Evolutionary conservation across 2,113 vertebrate species (phyloP).

Genomic region (Clarias gariepinus): DNA sequence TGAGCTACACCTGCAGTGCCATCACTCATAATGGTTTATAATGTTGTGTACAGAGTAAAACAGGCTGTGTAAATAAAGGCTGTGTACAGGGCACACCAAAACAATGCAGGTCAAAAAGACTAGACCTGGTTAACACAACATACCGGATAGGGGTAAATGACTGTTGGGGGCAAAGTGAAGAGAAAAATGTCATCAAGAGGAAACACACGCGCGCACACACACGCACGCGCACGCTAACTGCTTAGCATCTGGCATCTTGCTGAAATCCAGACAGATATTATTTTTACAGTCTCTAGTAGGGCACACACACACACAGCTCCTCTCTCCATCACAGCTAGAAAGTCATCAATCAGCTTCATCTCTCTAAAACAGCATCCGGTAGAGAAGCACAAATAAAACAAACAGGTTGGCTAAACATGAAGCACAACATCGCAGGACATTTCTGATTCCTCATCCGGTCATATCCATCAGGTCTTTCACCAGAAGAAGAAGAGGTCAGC

Average conservation of each 20-base stretch:
- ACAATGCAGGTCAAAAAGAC: background rate
- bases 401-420: background rate
- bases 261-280: background rate
- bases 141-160: background rate
- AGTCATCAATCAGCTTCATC: conserved; percentile 5
- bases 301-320: background rate
- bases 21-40: background rate
- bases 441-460: background rate
- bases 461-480: background rate
- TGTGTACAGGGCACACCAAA: background rate
- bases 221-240: background rate
- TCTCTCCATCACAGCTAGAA: conserved; percentile 7
- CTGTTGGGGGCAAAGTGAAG: background rate
- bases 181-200: background rate
- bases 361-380: background rate
- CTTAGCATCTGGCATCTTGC: background rate
- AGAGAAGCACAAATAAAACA: background rate
- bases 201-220: background rate
- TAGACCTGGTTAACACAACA: conserved; percentile 1
- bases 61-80: background rate
- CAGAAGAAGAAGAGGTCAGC: background rate
- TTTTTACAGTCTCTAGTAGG: background rate
- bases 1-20: conserved; percentile 12
- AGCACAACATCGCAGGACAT: background rate
- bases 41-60: background rate